These are phyloP conservation scores for Silurus aristotelis DNA, from an alignment of 2,797 vertebrate genomes.

Conservation along the genomic window DNA sequence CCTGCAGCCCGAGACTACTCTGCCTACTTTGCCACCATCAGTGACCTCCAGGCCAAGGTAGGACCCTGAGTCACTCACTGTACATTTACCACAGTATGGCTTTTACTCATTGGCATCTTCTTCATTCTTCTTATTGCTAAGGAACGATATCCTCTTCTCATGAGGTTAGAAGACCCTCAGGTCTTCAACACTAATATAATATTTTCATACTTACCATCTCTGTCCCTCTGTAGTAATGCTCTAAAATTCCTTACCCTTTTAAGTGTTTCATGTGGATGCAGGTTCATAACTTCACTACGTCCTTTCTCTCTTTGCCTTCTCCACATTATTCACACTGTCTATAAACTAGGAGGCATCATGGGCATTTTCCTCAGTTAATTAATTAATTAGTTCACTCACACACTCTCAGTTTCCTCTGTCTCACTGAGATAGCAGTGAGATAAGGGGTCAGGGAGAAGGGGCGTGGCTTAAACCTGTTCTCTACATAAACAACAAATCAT, in stretches of 20 bases:
- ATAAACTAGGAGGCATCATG: not conserved
- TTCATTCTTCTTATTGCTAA: not conserved
- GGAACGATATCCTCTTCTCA: not conserved
- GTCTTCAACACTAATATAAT: not conserved
- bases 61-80: not conserved
- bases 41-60: conserved; percentile 82
- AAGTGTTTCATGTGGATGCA: not conserved
- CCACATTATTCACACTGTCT: too few species aligned
- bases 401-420: not conserved
- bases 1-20: conserved; percentile 71
- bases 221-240: not conserved
- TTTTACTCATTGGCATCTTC: not conserved
- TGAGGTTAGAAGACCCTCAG: not conserved
- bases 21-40: conserved; percentile 71
- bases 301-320: not conserved
- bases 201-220: not conserved
- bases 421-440: not conserved
- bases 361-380: not conserved
- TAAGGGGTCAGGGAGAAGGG: not conserved
- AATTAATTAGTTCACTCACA: too few species aligned
- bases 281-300: not conserved
- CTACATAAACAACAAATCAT: not conserved
- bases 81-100: not conserved
- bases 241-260: not conserved
- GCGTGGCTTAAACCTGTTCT: not conserved